Conservation (phyloP, 2,888 invertebrate species). For the Sarcophaga subvicina region DNA sequence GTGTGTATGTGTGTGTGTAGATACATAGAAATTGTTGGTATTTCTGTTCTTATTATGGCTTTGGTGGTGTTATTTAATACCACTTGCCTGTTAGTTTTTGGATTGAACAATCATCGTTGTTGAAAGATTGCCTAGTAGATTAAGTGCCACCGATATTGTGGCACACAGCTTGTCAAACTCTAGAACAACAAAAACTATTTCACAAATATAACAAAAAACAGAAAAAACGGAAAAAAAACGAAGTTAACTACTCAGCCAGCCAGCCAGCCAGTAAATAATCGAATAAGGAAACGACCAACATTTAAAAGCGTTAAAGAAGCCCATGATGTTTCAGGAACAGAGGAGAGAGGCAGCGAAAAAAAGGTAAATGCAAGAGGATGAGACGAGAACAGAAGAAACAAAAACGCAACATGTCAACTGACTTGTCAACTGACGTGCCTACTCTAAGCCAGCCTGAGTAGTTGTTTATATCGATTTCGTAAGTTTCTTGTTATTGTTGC, state of each 20-base stretch:
- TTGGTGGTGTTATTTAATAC: slow-evolving; percentile 67
- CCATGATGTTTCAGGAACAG: background rate
- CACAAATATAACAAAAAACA: slow-evolving; percentile 16
- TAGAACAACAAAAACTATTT: slow-evolving; percentile 50
- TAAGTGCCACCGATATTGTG: slow-evolving; percentile 77
- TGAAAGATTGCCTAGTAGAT: slow-evolving; percentile 76
- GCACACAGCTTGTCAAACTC: slow-evolving; percentile 66
- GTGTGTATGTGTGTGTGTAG: background rate
- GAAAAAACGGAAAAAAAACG: slow-evolving; percentile 8
- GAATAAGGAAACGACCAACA: slow-evolving; percentile 35
- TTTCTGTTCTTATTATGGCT: slow-evolving; percentile 50
- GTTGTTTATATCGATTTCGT: slow-evolving; percentile 52
- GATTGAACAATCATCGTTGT: slow-evolving; percentile 68
- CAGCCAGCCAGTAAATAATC: slow-evolving; percentile 44
- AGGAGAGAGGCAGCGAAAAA: background rate
- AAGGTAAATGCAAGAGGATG: background rate
- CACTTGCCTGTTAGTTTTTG: slow-evolving; percentile 63
- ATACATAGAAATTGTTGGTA: background rate
- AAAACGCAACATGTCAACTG: slow-evolving; percentile 68
- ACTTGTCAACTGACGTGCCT: slow-evolving; percentile 68
- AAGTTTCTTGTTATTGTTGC: slow-evolving; percentile 47
- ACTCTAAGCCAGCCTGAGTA: slow-evolving; percentile 53
- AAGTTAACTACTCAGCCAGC: slow-evolving; percentile 36
- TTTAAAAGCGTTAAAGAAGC: slow-evolving; percentile 3
- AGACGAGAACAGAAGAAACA: background rate